Conservation (phyloP, 2,888 invertebrate genomes). For the Meta bourneti region DNA sequence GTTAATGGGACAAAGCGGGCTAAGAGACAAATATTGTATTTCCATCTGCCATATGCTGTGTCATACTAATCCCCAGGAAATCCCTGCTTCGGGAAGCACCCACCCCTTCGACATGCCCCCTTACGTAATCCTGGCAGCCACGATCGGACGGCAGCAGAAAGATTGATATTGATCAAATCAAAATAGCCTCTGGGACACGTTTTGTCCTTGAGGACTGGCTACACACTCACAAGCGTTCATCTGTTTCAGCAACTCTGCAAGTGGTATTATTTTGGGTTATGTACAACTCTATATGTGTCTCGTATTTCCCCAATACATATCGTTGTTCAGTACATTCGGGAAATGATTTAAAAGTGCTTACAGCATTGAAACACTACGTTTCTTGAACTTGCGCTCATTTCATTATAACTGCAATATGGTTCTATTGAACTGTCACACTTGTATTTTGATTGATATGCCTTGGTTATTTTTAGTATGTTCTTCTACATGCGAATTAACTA, state of each 20-base stretch:
- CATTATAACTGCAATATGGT: no score
- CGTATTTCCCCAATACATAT: no score
- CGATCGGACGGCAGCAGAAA: slow-evolving; percentile 11
- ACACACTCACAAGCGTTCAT: not conserved
- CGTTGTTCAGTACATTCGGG: no score
- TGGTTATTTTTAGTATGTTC: no score
- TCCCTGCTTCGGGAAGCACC: slow-evolving; percentile 54
- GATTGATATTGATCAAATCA: slow-evolving; percentile 74
- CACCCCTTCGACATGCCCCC: not conserved
- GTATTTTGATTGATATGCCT: no score
- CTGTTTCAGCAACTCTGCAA: not conserved
- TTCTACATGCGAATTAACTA: no score
- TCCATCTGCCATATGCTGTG: slow-evolving; percentile 72
- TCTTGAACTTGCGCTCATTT: no score
- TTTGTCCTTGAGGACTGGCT: not conserved
- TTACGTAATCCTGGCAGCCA: no score
- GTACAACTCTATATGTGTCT: not conserved
- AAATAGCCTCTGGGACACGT: slow-evolving; percentile 16
- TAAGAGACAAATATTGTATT: slow-evolving; percentile 68
- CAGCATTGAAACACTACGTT: no score
- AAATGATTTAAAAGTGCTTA: no score
- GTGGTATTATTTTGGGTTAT: not conserved
- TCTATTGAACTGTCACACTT: no score
- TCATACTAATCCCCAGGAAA: slow-evolving; percentile 59
- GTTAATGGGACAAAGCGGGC: slow-evolving; percentile 53